Base-by-base conservation (phyloP, 2,888 invertebrate genomes). In the Melieria crassipennis region DNA sequence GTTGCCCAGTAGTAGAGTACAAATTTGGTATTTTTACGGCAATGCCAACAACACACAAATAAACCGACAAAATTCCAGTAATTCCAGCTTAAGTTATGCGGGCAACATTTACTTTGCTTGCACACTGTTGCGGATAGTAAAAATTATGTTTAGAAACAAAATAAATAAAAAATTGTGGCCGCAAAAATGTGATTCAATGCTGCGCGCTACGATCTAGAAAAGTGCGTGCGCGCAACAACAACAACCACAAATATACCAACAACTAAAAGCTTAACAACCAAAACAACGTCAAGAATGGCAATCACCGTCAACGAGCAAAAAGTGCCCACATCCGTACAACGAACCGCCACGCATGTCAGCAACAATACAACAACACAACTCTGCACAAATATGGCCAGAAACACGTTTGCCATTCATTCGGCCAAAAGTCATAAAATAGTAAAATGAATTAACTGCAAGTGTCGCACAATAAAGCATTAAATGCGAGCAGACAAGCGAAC, bases 401-500 rank as follows among this genome's bases (percentile, higher is more conserved):
- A 52, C 52, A 52, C 1, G 52, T 9, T 52, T 52, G 9, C 52
- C 11, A n/a, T 52, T n/a, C 11, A 4, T 9, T 52, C 11, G 13
- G n/a, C 52, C 5, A 52, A 52, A 52, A n/a, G 52, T 52, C 52
- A 52, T 52, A 52, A 52, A 52, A 52, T 52, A n/a, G 11, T 52
- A 13, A 52, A n/a, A n/a, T 52, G 13, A 52, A 30, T 30, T 30
- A 30, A 52, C 11, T 13, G 52, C 13, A 52, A 52, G 13, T 52
- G 52, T 52, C 52, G 11, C 52, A 52, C 13, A 52, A 52, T 56
- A 16, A 7, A 48, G 55, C 52, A 52, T 56, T 73, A 71, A 72
- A 60, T 72, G 43, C 68, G 67, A 70, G 68, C 60, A 76, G 75
- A 75, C 76, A 73, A 70, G 47, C 48, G 71, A 76, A 75, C 76